These are phyloP conservation scores for Rutilus rutilus DNA, from an alignment of 2,113 vertebrate species.

Conservation along the genomic window DNA sequence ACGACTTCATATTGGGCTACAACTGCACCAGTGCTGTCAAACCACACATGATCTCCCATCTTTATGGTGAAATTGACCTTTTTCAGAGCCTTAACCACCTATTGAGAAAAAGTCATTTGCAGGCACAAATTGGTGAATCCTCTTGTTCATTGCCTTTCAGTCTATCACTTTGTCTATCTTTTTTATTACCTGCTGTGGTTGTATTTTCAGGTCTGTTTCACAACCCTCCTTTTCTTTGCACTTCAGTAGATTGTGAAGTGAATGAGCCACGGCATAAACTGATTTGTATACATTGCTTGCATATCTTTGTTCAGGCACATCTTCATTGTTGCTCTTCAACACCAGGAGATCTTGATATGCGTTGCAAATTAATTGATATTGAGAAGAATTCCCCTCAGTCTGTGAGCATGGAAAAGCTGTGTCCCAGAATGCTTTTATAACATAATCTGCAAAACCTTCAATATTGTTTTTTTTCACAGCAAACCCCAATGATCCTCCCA, in stretches of 20 bases:
- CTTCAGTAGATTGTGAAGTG: slow-evolving; percentile 68
- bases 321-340: slow-evolving; percentile 62
- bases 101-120: neutral
- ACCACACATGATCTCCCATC: slow-evolving; percentile 70
- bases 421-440: slow-evolving; percentile 49
- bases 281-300: too few relatives aligned
- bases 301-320: slow-evolving; percentile 36
- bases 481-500: slow-evolving; percentile 74
- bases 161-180: neutral
- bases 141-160: neutral
- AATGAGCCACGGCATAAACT: slow-evolving; percentile 65
- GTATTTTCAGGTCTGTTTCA: slow-evolving; percentile 55
- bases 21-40: slow-evolving; percentile 72
- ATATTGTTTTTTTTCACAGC: slow-evolving; percentile 70
- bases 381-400: slow-evolving; percentile 20
- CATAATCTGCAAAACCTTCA: slow-evolving; percentile 65
- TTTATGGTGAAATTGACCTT: slow-evolving; percentile 70
- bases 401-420: too few relatives aligned
- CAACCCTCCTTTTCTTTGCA: slow-evolving; percentile 63
- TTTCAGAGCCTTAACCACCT: slow-evolving; percentile 59
- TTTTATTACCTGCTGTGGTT: slow-evolving; percentile 68
- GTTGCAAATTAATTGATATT: slow-evolving; percentile 51
- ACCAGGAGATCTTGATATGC: slow-evolving; percentile 60
- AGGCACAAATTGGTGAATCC: too few relatives aligned
- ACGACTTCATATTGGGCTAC: slow-evolving; percentile 69